phyloP scores from a whole-genome alignment of 2,113 vertebrate species.

The Percopsis transmontana region DNA sequence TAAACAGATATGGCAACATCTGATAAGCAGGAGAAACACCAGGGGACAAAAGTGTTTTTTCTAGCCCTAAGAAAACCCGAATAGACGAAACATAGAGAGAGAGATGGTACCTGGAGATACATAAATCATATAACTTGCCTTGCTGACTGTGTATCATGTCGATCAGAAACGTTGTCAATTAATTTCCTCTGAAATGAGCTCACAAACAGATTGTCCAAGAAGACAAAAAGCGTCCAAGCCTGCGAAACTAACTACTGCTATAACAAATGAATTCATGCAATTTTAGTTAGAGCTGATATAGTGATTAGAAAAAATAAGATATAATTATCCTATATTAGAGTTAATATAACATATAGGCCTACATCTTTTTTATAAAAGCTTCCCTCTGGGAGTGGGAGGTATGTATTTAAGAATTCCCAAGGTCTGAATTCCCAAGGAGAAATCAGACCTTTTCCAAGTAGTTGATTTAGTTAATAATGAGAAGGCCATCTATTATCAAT shows the following conservation, averaged over 20 bases:
- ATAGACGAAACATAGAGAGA: constrained; percentile 1
- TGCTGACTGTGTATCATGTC: constrained; percentile 7
- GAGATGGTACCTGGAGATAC: constrained; percentile 7
- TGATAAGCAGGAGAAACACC: constrained; percentile 7
- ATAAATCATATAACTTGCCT: constrained; percentile 16
- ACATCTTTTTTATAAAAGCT: too few species aligned
- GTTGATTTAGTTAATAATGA: too few species aligned
- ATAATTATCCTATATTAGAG: too few species aligned
- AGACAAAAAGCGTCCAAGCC: background rate
- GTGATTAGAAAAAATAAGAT: too few species aligned
- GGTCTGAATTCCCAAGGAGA: too few species aligned
- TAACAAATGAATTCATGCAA: too few species aligned
- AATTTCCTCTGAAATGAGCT: constrained; percentile 9
- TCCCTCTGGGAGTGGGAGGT: too few species aligned
- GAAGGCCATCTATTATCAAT: too few species aligned
- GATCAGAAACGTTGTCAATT: constrained; percentile 8
- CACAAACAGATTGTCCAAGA: constrained; percentile 15
- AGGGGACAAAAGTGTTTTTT: background rate
- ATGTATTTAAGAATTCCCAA: too few species aligned
- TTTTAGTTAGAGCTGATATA: too few species aligned
- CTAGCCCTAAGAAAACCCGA: background rate
- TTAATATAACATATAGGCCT: too few species aligned
- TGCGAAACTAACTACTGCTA: background rate
- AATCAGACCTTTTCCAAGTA: too few species aligned
- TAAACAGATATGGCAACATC: constrained; percentile 18